Evolutionary conservation across 2,797 vertebrate species (phyloP).

Genomic region (Rhinogobio ventralis): DNA sequence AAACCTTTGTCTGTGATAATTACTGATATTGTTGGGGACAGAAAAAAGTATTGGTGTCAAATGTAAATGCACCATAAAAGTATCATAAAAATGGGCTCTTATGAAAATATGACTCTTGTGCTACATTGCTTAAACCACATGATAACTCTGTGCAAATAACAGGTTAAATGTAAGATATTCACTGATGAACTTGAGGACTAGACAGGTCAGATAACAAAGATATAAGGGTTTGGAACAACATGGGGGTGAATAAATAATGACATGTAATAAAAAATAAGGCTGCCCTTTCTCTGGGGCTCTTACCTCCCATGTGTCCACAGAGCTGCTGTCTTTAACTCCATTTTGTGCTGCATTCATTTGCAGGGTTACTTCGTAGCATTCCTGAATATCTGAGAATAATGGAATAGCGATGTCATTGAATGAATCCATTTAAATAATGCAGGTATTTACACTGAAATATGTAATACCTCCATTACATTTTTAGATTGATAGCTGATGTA

Average conservation of each 20-base stretch:
- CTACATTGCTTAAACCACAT: neutral
- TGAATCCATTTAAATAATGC: conserved; percentile 53
- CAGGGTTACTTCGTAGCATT: conserved; percentile 85
- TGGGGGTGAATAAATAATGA: neutral
- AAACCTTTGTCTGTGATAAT: conserved; percentile 5
- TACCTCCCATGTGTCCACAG: conserved; percentile 75
- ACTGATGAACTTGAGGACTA: neutral
- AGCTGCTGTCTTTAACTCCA: conserved; percentile 70
- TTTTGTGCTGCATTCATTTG: conserved; percentile 74
- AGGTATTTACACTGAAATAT: conserved; percentile 14
- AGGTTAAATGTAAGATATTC: neutral
- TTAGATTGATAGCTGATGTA: neutral
- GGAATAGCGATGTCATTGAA: conserved; percentile 41
- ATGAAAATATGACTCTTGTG: neutral
- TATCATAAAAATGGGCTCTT: neutral
- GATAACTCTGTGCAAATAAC: neutral
- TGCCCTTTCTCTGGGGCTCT: conserved; percentile 51
- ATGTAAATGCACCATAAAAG: neutral
- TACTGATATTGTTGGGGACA: neutral
- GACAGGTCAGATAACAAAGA: neutral
- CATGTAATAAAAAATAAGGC: neutral
- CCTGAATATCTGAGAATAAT: conserved; percentile 80
- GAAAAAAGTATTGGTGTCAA: neutral
- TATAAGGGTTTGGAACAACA: conserved; percentile 18
- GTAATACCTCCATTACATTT: neutral